A percentile compares a stretch with the other conserved stretches of the same genome.
Conservation (phyloP, 1,140 invertebrate genomes). For the Pygmarrhopalites habei region DNA sequence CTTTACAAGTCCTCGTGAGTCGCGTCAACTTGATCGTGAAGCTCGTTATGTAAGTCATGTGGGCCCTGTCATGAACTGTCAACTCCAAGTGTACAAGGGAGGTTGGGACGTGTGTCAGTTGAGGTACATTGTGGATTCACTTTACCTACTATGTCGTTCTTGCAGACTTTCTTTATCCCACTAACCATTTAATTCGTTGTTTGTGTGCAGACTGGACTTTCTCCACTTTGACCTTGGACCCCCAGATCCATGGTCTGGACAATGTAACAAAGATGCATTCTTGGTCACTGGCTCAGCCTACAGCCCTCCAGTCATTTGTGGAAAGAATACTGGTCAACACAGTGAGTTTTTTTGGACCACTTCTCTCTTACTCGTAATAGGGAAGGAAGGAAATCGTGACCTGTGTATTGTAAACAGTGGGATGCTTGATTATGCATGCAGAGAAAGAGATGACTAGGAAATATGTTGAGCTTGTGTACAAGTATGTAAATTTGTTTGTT, state of each 20-base stretch:
- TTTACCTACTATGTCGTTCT: no score
- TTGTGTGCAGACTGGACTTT: no score
- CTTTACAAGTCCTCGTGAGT: conserved; percentile 43
- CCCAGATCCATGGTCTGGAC: conserved; percentile 41
- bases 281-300: conserved; percentile 43
- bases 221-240: conserved; percentile 40
- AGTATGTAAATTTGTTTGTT: not conserved
- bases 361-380: no score
- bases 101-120: conserved; percentile 45
- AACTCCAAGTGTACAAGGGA: conserved; percentile 45
- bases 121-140: no score
- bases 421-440: not conserved
- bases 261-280: conserved; percentile 44
- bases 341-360: conserved; percentile 43
- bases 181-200: no score
- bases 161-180: no score
- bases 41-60: conserved; percentile 31
- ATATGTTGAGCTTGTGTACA: no score
- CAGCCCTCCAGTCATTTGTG: conserved; percentile 44
- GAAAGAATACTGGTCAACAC: conserved; percentile 45
- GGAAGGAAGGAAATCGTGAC: no score
- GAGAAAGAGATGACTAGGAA: no score
- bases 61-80: conserved; percentile 42
- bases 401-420: not conserved
- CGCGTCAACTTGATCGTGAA: conserved; percentile 19